Conservation (phyloP, 1,140 invertebrate species). For the Anthonomus grandis region DNA sequence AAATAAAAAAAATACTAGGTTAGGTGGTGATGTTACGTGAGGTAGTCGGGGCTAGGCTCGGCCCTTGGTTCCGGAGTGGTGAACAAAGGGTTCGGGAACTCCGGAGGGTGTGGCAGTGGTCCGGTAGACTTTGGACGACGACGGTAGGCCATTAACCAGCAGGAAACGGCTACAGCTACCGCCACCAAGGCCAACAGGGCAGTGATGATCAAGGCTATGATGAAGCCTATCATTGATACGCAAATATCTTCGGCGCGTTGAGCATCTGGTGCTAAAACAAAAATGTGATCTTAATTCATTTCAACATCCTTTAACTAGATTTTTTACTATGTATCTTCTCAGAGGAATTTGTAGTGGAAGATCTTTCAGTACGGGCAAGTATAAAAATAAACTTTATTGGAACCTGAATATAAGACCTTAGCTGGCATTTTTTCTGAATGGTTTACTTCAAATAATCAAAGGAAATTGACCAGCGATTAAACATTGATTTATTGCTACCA, state of each 20-base stretch:
- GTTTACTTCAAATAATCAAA: too few relatives aligned
- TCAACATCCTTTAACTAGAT: too few relatives aligned
- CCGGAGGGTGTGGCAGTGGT: constrained; percentile 88
- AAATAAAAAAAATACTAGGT: constrained; percentile 29
- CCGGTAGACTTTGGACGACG: constrained; percentile 79
- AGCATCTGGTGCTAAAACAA: constrained; percentile 58
- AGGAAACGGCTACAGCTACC: constrained; percentile 89
- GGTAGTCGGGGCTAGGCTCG: constrained; percentile 79
- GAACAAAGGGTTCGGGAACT: constrained; percentile 92
- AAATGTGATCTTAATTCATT: constrained; percentile 13
- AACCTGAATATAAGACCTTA: too few relatives aligned
- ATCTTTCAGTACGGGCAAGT: too few relatives aligned
- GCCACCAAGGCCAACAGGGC: constrained; percentile 87
- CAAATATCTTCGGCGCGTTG: constrained; percentile 82
- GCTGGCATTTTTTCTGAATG: too few relatives aligned
- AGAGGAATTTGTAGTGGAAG: too few relatives aligned
- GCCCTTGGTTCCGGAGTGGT: constrained; percentile 77
- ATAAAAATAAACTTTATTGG: too few relatives aligned
- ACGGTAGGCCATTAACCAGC: constrained; percentile 91
- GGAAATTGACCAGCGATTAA: too few relatives aligned
- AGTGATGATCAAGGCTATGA: constrained; percentile 87
- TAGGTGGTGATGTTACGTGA: constrained; percentile 48
- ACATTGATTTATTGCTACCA: too few relatives aligned
- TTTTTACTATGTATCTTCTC: too few relatives aligned
- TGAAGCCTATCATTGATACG: constrained; percentile 88